phyloP scores from a whole-genome alignment of 92 coral and sea anemone genomes.

The Desmophyllum pertusum region DNA sequence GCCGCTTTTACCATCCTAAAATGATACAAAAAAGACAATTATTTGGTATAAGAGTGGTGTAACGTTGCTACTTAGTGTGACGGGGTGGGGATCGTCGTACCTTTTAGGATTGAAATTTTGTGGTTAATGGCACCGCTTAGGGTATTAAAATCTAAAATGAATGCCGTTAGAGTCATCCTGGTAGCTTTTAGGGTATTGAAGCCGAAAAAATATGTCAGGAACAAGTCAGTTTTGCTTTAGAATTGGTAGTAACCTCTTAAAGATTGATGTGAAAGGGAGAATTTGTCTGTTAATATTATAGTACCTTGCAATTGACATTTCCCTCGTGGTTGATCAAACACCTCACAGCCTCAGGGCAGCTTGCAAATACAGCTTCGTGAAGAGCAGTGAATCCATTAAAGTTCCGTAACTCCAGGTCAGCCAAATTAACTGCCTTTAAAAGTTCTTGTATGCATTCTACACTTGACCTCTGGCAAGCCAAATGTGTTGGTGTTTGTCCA shows the following conservation, averaged over 20 bases:
- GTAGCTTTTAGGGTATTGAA: too few relatives aligned
- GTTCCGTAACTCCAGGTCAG: slow-evolving; percentile 70
- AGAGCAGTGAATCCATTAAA: slow-evolving; percentile 86
- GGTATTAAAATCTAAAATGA: too few relatives aligned
- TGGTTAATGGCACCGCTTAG: too few relatives aligned
- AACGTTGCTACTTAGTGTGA: not conserved
- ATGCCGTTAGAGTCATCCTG: too few relatives aligned
- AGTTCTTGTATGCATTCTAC: slow-evolving; percentile 75
- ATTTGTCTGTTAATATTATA: not conserved
- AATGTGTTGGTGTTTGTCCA: slow-evolving; percentile 91
- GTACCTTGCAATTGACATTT: slow-evolving; percentile 83
- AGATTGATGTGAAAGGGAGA: not conserved
- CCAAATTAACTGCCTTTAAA: slow-evolving; percentile 13
- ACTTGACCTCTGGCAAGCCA: slow-evolving; percentile 81
- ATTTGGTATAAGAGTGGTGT: not conserved
- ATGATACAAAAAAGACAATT: not conserved
- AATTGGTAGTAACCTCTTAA: not conserved
- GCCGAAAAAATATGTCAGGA: too few relatives aligned
- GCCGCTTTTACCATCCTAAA: slow-evolving; percentile 98
- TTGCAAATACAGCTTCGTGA: slow-evolving; percentile 82
- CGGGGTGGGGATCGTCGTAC: too few relatives aligned
- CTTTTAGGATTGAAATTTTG: too few relatives aligned
- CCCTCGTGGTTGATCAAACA: slow-evolving; percentile 82
- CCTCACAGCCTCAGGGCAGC: slow-evolving; percentile 59
- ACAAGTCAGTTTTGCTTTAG: too few relatives aligned